phyloP scores from a whole-genome alignment of 1,140 invertebrate genomes.

The Hyphantria cunea region DNA sequence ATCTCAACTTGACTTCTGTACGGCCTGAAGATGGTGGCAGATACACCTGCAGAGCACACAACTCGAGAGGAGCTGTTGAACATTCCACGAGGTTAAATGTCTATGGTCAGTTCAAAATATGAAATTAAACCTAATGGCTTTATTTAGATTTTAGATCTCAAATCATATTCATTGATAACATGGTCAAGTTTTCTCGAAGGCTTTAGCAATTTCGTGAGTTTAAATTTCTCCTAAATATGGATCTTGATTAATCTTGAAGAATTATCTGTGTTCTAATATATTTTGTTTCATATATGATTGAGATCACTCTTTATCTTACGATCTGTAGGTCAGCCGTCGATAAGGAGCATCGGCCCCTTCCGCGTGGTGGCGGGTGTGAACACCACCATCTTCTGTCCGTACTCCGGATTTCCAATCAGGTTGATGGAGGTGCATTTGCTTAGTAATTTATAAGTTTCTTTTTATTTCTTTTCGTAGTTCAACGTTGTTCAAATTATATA shows the following conservation, averaged over 20 bases:
- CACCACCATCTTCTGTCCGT: slow-evolving; percentile 91
- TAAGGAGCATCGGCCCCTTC: slow-evolving; percentile 89
- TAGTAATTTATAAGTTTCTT: slow-evolving; percentile 78
- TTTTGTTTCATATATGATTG: too few species aligned
- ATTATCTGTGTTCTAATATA: too few species aligned
- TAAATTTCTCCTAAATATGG: not conserved
- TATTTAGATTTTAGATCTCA: not conserved
- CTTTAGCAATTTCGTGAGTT: not conserved
- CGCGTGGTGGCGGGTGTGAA: slow-evolving; percentile 92
- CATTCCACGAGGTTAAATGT: slow-evolving; percentile 92
- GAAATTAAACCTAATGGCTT: not conserved
- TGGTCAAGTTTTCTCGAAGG: not conserved
- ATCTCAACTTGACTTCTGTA: slow-evolving; percentile 93
- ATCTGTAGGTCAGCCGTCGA: slow-evolving; percentile 88
- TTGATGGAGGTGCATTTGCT: slow-evolving; percentile 81
- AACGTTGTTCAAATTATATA: not conserved
- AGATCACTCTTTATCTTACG: too few species aligned
- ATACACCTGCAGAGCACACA: slow-evolving; percentile 90
- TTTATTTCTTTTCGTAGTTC: slow-evolving; percentile 46
- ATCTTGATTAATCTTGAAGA: too few species aligned
- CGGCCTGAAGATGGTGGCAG: slow-evolving; percentile 90
- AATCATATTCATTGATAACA: not conserved
- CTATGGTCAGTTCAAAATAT: slow-evolving; percentile 85
- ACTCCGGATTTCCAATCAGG: slow-evolving; percentile 93
- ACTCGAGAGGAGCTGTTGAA: slow-evolving; percentile 86